These are phyloP conservation scores for Rafetus swinhoei DNA, from an alignment of 2,113 vertebrate genomes.

Conservation along the genomic window DNA sequence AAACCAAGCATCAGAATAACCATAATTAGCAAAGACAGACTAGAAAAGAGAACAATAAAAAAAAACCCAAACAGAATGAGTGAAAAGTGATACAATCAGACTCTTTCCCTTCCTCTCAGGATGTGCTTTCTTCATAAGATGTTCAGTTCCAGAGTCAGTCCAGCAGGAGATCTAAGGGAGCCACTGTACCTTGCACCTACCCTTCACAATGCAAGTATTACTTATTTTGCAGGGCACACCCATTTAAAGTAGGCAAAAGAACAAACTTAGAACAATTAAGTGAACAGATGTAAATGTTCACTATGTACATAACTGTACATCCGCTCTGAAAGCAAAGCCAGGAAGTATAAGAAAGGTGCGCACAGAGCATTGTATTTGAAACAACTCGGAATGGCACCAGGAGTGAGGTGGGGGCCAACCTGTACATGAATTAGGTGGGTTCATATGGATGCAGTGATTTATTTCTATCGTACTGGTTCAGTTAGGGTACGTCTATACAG, in stretches of 20 bases:
- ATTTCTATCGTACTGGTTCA: neutral
- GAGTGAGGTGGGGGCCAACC: neutral
- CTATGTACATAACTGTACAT: neutral
- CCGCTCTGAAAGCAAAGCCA: neutral
- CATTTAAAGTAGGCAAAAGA: neutral
- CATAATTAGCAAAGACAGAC: neutral
- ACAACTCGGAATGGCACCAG: neutral
- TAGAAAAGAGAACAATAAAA: neutral
- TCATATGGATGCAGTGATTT: neutral
- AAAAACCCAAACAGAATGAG: neutral
- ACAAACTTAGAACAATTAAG: neutral
- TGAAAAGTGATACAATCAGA: neutral
- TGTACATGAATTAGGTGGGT: neutral
- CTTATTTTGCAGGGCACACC: too few relatives aligned
- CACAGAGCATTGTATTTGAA: neutral
- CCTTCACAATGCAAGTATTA: neutral
- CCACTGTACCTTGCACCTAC: accelerated
- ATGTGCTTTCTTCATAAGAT: neutral
- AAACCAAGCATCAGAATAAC: neutral
- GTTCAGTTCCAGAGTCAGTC: neutral
- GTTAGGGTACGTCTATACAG: neutral
- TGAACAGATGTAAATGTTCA: neutral
- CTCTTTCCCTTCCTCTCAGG: neutral
- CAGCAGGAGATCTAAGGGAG: neutral
- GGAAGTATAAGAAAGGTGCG: accelerated